A percentile compares a stretch with the other conserved stretches of the same genome.
These are phyloP conservation scores for Hypothenemus hampei DNA, from an alignment of 1,140 invertebrate species.

Conservation along the genomic window DNA sequence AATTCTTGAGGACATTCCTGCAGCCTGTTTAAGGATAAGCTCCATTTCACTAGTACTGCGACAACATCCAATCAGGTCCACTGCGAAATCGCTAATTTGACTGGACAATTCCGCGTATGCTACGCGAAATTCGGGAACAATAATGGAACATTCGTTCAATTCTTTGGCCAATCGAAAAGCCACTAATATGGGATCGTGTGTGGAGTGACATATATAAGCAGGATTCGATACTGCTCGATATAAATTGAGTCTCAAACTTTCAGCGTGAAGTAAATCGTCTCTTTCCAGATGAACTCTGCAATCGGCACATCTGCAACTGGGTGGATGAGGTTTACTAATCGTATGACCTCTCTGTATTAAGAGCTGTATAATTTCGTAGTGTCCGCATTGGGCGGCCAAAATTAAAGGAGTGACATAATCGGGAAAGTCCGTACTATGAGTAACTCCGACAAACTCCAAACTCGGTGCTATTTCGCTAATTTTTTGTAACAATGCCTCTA, in stretches of 20 bases:
- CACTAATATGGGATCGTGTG: slow-evolving; percentile 60
- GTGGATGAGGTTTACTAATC: slow-evolving; percentile 55
- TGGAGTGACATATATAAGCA: slow-evolving; percentile 60
- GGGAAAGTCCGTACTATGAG: slow-evolving; percentile 57
- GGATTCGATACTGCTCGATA: slow-evolving; percentile 61
- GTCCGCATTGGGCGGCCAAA: slow-evolving; percentile 64
- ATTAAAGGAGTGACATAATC: slow-evolving; percentile 67
- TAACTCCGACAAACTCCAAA: slow-evolving; percentile 50
- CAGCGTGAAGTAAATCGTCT: slow-evolving; percentile 48
- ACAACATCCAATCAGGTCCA: slow-evolving; percentile 57
- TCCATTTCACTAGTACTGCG: slow-evolving; percentile 65
- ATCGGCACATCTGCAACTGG: slow-evolving; percentile 55
- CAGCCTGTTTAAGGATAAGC: slow-evolving; percentile 53
- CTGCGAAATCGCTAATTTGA: slow-evolving; percentile 57
- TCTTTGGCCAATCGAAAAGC: slow-evolving; percentile 58
- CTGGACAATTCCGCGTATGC: slow-evolving; percentile 54
- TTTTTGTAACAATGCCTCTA: slow-evolving; percentile 49
- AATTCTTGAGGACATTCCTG: slow-evolving; percentile 42
- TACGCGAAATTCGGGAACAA: slow-evolving; percentile 54
- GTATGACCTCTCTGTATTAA: slow-evolving; percentile 56
- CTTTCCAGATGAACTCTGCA: slow-evolving; percentile 48
- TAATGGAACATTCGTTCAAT: slow-evolving; percentile 46
- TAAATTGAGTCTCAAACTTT: slow-evolving; percentile 51
- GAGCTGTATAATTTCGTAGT: slow-evolving; percentile 64
- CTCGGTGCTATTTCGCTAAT: slow-evolving; percentile 46